Conservation (phyloP, 2,888 invertebrate species). For the Andrena marginata region DNA sequence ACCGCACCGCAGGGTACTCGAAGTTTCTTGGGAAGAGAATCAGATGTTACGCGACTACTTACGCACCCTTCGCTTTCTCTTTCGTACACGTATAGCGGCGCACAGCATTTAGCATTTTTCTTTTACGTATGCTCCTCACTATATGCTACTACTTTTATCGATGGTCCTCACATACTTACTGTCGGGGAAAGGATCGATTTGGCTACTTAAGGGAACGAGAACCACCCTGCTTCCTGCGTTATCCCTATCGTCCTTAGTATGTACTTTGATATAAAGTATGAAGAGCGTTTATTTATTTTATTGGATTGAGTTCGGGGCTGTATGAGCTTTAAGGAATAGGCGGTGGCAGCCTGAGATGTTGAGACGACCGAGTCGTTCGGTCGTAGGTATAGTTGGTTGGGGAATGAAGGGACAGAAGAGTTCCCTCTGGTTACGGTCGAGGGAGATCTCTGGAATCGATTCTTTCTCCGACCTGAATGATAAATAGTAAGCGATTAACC, state of each 20-base stretch:
- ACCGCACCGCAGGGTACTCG: too few species aligned
- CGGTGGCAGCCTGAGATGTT: too few species aligned
- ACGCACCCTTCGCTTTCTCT: slow-evolving; percentile 17
- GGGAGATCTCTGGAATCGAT: background rate
- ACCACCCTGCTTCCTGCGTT: background rate
- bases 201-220: background rate
- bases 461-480: background rate
- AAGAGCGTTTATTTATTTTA: too few species aligned
- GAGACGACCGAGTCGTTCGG: background rate
- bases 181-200: slow-evolving; percentile 1
- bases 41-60: background rate
- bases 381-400: background rate
- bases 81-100: slow-evolving; percentile 9
- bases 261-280: too few species aligned
- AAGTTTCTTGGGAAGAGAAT: slow-evolving; percentile 1
- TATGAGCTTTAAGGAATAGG: too few species aligned
- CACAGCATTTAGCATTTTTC: slow-evolving; percentile 26
- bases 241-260: too few species aligned
- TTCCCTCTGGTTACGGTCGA: background rate
- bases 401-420: background rate
- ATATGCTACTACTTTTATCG: slow-evolving; percentile 25
- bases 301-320: too few species aligned
- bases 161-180: slow-evolving; percentile 15
- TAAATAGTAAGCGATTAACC: slow-evolving; percentile 22
- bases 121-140: slow-evolving; percentile 19